These are phyloP conservation scores for Poecile montanus DNA, from an alignment of 2,797 vertebrate genomes.

Conservation along the genomic window DNA sequence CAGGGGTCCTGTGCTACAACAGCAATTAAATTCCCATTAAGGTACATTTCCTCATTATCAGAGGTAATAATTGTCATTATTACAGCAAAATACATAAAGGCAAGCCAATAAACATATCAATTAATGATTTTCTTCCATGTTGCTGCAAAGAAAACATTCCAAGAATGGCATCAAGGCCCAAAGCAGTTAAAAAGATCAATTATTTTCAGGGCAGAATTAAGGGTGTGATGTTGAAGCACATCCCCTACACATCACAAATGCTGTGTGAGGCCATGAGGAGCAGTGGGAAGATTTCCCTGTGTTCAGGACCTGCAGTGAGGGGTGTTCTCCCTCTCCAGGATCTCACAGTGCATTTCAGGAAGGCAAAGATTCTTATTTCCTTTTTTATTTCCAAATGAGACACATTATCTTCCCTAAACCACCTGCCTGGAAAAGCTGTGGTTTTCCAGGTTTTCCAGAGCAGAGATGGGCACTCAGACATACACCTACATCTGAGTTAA, in stretches of 20 bases:
- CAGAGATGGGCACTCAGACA: not conserved
- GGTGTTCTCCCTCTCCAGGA: not conserved
- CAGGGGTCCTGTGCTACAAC: not conserved
- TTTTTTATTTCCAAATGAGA: not conserved
- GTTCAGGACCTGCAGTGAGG: not conserved
- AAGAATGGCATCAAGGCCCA: not conserved
- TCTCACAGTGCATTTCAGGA: accelerated
- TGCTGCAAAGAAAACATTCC: not conserved
- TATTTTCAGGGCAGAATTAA: not conserved
- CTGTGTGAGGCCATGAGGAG: not conserved
- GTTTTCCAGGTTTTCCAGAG: not conserved
- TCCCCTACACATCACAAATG: not conserved
- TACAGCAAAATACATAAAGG: not conserved
- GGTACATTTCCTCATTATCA: not conserved
- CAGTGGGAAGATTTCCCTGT: accelerated
- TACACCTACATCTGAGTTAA: accelerated
- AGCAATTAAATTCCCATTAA: not conserved
- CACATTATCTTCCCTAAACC: not conserved
- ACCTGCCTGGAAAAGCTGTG: not conserved
- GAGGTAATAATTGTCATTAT: not conserved
- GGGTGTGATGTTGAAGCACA: not conserved
- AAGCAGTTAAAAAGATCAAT: accelerated
- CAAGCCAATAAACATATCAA: not conserved
- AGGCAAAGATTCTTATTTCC: not conserved
- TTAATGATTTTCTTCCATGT: not conserved